Evolutionary conservation across 2,797 vertebrate genomes (phyloP), one percentile per base, ranked within the genome.

Genomic region (Arnoldichthys spilopterus): DNA sequence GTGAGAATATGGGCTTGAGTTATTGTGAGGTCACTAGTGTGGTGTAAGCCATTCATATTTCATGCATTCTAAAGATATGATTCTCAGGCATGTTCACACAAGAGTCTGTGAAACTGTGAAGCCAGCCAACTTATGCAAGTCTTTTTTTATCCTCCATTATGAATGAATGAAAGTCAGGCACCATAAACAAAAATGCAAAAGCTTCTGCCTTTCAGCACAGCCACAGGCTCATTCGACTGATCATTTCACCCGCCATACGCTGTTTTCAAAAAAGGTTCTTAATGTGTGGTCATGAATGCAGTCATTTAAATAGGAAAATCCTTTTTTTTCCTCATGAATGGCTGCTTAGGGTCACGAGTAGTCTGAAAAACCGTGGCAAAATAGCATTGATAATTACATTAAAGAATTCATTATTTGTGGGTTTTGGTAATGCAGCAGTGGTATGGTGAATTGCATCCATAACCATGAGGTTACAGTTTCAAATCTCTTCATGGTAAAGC

Each of bases 41-140:
- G 59, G 30, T 78, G 72, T 78, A 56, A 78, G 63, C 49, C 59
- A 75, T 79, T 58, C 22, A 51, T 51, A 59, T 76, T 75, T 20
- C 58, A 67, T 77, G 74, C 72, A 24, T 62, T 68, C 26, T 40
- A 67, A 75, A 78, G 67, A 82, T 61, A 59, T 26, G 37, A 51
- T 28, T 59, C 53, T 54, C 47, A 43, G 32, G 22, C 61, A 22
- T 62, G 68, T 68, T 56, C 75, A 76, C 72, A 82, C 37, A 74
- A 47, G 49, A 30, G 13, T 56, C 51, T 78, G 76, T 66, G 59
- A 82, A 78, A 79, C 51, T 78, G 76, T 72, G 51, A 82, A 78
- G 76, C 64, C 72, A 53, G 30, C 62, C 71, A 56, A 56, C 69
- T 74, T 74, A 37, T 53, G 28, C n/a, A 12, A 54, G 30, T 12